Percentiles rank a stretch among this genome's conserved stretches.
phyloP scores from a whole-genome alignment of 2,888 invertebrate genomes.

The Trilocha varians region DNA sequence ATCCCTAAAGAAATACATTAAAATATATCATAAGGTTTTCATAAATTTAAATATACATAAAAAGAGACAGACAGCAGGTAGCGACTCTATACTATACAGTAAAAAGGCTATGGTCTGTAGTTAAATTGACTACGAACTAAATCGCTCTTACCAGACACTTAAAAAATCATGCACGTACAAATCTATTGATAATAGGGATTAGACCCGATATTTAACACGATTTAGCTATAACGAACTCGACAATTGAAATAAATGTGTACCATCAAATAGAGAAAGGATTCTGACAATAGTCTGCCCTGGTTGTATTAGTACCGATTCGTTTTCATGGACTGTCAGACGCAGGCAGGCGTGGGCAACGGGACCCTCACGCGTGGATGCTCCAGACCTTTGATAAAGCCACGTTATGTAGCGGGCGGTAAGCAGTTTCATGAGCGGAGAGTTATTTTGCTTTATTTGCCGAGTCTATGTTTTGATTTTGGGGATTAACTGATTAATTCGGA shows the following conservation, averaged over 20 bases:
- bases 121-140: too few relatives aligned
- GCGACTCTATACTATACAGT: too few relatives aligned
- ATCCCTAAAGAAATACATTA: too few relatives aligned
- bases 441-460: background rate
- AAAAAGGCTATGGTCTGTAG: too few relatives aligned
- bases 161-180: too few relatives aligned
- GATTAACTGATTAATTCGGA: background rate
- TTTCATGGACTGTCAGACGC: slow-evolving; percentile 56
- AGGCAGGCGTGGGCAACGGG: slow-evolving; percentile 43
- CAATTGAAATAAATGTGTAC: background rate
- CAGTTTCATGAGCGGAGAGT: background rate
- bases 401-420: slow-evolving; percentile 12
- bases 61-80: too few relatives aligned
- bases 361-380: slow-evolving; percentile 53
- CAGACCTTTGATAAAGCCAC: slow-evolving; percentile 24
- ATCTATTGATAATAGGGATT: too few relatives aligned
- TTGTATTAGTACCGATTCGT: slow-evolving; percentile 56
- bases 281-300: background rate
- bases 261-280: background rate
- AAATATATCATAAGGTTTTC: too few relatives aligned
- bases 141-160: too few relatives aligned
- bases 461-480: background rate
- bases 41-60: too few relatives aligned
- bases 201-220: too few relatives aligned
- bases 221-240: background rate